phyloP scores from a whole-genome alignment of 2,113 vertebrate species.

The Colinus virginianus region DNA sequence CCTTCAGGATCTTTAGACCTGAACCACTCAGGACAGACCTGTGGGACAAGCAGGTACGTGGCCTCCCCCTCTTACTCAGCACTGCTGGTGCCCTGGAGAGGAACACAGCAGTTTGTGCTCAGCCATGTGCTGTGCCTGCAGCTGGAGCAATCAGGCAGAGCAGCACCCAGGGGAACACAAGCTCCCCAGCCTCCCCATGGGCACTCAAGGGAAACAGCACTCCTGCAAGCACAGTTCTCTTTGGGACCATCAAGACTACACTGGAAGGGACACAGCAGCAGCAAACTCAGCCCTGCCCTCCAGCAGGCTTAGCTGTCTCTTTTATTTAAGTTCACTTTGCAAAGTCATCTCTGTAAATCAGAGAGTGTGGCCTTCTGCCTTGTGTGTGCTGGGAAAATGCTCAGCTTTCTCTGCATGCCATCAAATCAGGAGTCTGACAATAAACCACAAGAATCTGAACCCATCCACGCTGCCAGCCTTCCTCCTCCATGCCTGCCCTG shows the following conservation, averaged over 20 bases:
- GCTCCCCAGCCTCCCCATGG: background rate
- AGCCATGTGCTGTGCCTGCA: background rate
- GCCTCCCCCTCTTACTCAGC: background rate
- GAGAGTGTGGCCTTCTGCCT: background rate
- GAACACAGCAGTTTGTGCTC: background rate
- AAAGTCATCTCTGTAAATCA: background rate
- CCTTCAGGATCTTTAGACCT: background rate
- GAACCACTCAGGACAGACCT: rapidly evolving
- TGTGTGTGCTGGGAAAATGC: background rate
- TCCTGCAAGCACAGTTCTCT: background rate
- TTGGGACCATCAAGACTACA: background rate
- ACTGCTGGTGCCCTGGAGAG: rapidly evolving
- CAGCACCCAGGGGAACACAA: rapidly evolving
- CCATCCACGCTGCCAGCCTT: rapidly evolving
- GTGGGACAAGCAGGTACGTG: background rate
- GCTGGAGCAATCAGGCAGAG: background rate
- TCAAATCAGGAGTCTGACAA: background rate
- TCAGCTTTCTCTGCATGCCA: background rate
- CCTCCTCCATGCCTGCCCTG: slow-evolving; percentile 28
- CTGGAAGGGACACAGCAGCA: background rate
- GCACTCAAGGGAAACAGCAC: background rate
- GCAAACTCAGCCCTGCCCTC: background rate
- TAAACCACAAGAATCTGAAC: background rate
- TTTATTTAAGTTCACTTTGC: background rate
- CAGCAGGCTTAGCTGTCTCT: background rate